Evolutionary conservation across 2,113 vertebrate genomes (phyloP).

Genomic region (Sphaerodactylus townsendi): DNA sequence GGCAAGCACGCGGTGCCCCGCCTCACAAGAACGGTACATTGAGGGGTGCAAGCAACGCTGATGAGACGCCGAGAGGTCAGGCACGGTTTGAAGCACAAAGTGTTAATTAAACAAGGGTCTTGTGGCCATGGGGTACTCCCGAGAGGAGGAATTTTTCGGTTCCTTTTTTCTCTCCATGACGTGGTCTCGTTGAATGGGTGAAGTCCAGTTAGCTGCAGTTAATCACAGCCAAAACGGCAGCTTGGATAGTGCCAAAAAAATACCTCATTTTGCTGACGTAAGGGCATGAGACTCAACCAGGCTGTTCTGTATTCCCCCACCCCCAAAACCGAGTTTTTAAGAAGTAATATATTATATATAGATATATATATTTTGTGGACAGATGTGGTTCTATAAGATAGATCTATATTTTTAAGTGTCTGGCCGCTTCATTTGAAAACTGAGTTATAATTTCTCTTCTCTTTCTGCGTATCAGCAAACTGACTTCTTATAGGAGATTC

Average conservation of each 20-base stretch:
- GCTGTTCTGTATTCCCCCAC: neutral
- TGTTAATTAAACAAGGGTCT: neutral
- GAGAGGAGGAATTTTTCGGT: neutral
- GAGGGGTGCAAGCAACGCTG: too few species aligned
- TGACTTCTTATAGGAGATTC: neutral
- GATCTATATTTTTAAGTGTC: slow-evolving; percentile 23
- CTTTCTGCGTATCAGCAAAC: neutral
- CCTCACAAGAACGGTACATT: too few species aligned
- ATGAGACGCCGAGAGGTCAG: neutral
- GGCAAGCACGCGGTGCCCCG: neutral
- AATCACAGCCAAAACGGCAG: neutral
- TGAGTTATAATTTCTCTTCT: neutral
- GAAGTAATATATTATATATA: slow-evolving; percentile 7
- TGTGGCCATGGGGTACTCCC: neutral
- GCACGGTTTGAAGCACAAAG: neutral
- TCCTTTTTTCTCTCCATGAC: neutral
- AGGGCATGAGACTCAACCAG: neutral
- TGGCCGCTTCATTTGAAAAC: slow-evolving; percentile 4
- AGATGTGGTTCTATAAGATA: slow-evolving; percentile 3
- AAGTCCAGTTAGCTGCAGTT: neutral
- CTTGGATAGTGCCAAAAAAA: neutral
- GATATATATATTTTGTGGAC: slow-evolving; percentile 3
- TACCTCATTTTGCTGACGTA: slow-evolving; percentile 18
- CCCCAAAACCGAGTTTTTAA: neutral
- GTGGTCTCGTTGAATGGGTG: neutral